Base-by-base conservation (phyloP, 2,113 vertebrate genomes). In the Oenanthe melanoleuca region DNA sequence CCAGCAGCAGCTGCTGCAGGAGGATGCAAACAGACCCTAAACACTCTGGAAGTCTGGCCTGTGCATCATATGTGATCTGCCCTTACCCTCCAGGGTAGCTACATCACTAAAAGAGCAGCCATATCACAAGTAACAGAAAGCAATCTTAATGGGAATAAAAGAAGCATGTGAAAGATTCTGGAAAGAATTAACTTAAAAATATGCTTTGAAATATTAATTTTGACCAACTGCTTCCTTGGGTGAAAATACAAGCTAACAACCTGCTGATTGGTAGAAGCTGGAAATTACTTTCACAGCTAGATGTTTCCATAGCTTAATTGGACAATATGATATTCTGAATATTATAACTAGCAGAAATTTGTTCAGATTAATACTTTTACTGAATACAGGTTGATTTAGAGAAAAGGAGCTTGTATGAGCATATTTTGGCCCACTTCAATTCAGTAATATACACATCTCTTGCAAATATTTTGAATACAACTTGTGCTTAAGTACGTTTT, bases 31-130 rank as follows among this genome's bases (percentile, higher is more conserved):
- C 38, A 65, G 64, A 53, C 8, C 7, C n/a, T 23, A 44, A 77
- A 45, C 10, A 9, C 12, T 61, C 38, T 28, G 17, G 10, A 86
- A 77, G 0, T 11, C 42, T 65, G 14, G 2, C 9, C 22, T 20
- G 31, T 2, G 8, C 31, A 37, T 6, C 0, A 0, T 20, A 2
- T 5, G 5, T 29, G 33, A 29, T 53, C 50, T 49, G 23, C 33
- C 63, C 15, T 75, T 52, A 37, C 44, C 40, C n/a, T 71, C 38
- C 34, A 28, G 4, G 7, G 16, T 4, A n/a, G 40, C 8, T 61
- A 57, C 8, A 17, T 29, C 42, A 65, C 31, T 47, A 9, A 37
- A 61, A 78, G 18, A 78, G 5, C 12, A 67, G 5, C 28, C 21
- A 79, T 57, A n/a, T 8, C 13, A 2, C 38, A 60, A 67, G 14